phyloP scores from a whole-genome alignment of 2,888 invertebrate species.

The Argynnis bischoffii region DNA sequence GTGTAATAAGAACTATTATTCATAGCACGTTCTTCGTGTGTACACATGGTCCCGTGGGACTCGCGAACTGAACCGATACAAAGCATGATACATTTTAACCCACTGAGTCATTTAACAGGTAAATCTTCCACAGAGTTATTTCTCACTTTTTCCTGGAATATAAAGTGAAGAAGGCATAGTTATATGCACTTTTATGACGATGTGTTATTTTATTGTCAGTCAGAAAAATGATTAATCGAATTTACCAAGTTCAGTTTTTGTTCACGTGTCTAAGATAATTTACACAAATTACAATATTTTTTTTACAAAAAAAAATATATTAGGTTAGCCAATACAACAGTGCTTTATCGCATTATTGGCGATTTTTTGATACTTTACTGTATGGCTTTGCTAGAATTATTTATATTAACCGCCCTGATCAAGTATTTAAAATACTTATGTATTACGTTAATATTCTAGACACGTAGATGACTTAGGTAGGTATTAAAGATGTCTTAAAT shows the following conservation, averaged over 20 bases:
- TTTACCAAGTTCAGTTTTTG: too few species aligned
- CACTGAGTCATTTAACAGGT: slow-evolving; percentile 40
- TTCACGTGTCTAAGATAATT: too few species aligned
- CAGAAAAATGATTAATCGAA: too few species aligned
- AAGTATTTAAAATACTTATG: slow-evolving; percentile 1
- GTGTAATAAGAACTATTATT: slow-evolving; percentile 10
- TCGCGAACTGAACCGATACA: slow-evolving; percentile 32
- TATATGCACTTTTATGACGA: not conserved
- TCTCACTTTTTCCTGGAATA: slow-evolving; percentile 21
- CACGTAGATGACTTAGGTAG: slow-evolving; percentile 43
- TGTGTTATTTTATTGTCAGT: too few species aligned
- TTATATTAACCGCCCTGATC: not conserved
- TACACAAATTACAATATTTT: too few species aligned
- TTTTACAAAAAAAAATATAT: too few species aligned
- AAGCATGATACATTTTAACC: slow-evolving; percentile 40
- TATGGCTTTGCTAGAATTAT: not conserved
- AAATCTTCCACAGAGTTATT: slow-evolving; percentile 22
- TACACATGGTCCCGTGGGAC: slow-evolving; percentile 37
- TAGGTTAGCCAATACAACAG: too few species aligned
- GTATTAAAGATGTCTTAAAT: slow-evolving; percentile 38
- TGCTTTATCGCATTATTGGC: too few species aligned
- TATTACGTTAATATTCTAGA: slow-evolving; percentile 37
- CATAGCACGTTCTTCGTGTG: slow-evolving; percentile 2
- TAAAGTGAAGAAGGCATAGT: not conserved
- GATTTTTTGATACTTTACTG: too few species aligned